Evolutionary conservation across 2,113 vertebrate species (phyloP), one percentile per base, ranked within the genome.

Genomic region (Phylloscopus trochiloides): DNA sequence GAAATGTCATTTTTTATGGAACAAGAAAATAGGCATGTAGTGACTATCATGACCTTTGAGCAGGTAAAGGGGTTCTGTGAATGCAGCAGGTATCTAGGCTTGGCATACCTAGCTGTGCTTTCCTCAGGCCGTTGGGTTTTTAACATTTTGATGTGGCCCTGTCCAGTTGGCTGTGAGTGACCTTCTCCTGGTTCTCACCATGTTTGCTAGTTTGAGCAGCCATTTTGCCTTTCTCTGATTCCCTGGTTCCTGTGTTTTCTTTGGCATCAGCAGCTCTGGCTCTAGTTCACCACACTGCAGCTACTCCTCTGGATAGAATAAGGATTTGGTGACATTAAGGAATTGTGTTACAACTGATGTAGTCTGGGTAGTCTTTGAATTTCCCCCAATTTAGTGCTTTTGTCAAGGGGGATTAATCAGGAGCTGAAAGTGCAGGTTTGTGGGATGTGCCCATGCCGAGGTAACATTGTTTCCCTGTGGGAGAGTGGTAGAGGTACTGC

Each of bases 381-480:
- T 57, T 70, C 8, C 43, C 11, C 17, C 11, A 18, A 0, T 55
- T 90, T 65, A 21, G 50, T 73, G 0, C 28, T 68, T 81, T 67
- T 73, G 28, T 45, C 4, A 19, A 17, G n/a, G 17, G 20, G 40
- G 36, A 21, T 58, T 45, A 25, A 47, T 21, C 11, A 28, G 26
- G 25, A 77, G 17, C 22, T 68, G 34, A 51, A 73, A 25, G 32
- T 16, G 1, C 7, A 42, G 22, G 45, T 52, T 85, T 16, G 9
- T 14, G 36, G 21, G 9, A 3, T 5, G 9, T 31, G 10, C 51
- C 26, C 51, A 0, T 51, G 59, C 11, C 21, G 13, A 28, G 51
- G 34, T 31, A 32, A 13, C 7, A 1, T 42, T 45, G 14, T 43
- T 79, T 71, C 66, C 16, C 9, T 36, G 25, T 63, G 29, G 31